Conservation (phyloP, 2,888 invertebrate species). For the Caenorhabditis virilis region DNA sequence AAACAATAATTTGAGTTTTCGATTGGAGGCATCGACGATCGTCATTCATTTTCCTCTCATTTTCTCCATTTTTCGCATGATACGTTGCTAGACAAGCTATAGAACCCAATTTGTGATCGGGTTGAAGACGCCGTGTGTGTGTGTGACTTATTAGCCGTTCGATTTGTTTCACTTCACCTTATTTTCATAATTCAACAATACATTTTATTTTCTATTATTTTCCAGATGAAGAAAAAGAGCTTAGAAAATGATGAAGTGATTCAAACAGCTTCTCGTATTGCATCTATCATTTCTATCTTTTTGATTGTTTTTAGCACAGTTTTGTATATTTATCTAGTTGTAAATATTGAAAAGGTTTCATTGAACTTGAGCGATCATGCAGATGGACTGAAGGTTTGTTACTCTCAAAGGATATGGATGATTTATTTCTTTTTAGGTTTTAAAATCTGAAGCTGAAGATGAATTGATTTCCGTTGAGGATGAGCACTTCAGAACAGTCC, state of each 20-base stretch:
- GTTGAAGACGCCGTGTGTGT: too few species aligned
- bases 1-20: too few species aligned
- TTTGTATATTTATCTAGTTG: constrained; percentile 22
- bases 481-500: constrained; percentile 21
- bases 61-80: neutral
- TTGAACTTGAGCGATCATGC: constrained; percentile 13
- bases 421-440: constrained; percentile 2
- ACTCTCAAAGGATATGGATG: neutral
- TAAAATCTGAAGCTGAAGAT: constrained; percentile 13
- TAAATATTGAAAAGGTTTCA: constrained; percentile 16
- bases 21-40: too few species aligned
- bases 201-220: neutral
- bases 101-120: too few species aligned
- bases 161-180: too few species aligned
- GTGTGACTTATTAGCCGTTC: too few species aligned
- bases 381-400: constrained; percentile 20
- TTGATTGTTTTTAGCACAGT: constrained; percentile 16
- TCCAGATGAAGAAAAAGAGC: constrained; percentile 28
- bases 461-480: constrained; percentile 20
- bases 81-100: neutral
- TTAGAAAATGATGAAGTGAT: constrained; percentile 27
- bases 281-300: constrained; percentile 38
- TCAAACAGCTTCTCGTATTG: constrained; percentile 25
- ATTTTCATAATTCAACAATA: too few species aligned
- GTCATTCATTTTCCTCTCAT: too few species aligned